A percentile compares a stretch with the other conserved stretches of the same genome.
These are phyloP conservation scores for Argyresthia albistria DNA, from an alignment of 2,888 invertebrate species.

Conservation along the genomic window DNA sequence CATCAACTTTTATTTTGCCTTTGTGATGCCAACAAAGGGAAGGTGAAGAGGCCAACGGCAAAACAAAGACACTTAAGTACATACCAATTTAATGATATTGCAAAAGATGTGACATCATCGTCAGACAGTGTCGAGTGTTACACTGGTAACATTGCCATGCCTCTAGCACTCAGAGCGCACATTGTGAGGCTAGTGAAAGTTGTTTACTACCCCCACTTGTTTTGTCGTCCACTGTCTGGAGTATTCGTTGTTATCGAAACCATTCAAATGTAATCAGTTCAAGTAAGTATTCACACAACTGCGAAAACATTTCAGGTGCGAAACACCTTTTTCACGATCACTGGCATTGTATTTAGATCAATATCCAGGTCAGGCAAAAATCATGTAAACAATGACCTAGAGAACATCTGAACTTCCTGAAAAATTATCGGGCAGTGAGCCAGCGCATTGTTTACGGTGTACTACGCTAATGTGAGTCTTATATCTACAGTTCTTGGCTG, in stretches of 20 bases:
- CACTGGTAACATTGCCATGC: no score
- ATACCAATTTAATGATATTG: not conserved
- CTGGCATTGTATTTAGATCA: not conserved
- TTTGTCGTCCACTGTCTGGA: no score
- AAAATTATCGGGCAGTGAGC: constrained; percentile 3
- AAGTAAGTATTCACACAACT: no score
- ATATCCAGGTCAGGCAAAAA: constrained; percentile 1
- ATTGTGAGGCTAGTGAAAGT: no score
- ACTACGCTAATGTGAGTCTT: not conserved
- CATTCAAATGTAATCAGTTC: no score
- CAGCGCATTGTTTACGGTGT: not conserved
- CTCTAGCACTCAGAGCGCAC: no score
- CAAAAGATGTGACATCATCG: not conserved
- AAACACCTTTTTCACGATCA: not conserved
- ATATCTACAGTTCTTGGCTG: not conserved
- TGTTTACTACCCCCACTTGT: no score
- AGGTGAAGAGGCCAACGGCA: not conserved
- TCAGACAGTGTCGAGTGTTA: not conserved
- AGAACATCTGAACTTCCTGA: not conserved
- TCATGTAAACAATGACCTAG: not conserved
- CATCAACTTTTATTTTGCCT: not conserved
- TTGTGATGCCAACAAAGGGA: not conserved
- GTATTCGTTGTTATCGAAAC: no score
- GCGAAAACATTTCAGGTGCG: no score
- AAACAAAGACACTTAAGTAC: not conserved